phyloP scores from a whole-genome alignment of 2,113 vertebrate genomes.

The Gymnobelideus leadbeateri region DNA sequence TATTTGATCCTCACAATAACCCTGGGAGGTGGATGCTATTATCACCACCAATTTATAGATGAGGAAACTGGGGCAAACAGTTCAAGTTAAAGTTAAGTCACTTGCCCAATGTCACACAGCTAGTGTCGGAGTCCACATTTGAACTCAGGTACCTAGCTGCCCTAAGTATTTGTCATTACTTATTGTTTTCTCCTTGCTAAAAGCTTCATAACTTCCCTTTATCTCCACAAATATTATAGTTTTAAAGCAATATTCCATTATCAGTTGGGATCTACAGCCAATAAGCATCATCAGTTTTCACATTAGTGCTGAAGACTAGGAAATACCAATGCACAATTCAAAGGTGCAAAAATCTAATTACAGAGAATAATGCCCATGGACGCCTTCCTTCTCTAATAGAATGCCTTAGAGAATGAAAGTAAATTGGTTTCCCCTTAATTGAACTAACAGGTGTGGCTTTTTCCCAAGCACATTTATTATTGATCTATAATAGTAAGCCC shows the following conservation, averaged over 20 bases:
- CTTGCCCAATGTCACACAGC: not conserved
- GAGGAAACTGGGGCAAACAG: not conserved
- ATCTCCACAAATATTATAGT: slow-evolving; percentile 40
- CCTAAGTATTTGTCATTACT: not conserved
- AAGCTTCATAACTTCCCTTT: not conserved
- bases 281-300: slow-evolving; percentile 41
- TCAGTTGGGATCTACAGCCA: slow-evolving; percentile 13
- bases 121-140: not conserved
- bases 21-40: not conserved
- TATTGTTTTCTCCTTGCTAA: not conserved
- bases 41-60: not conserved
- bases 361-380: slow-evolving; percentile 67
- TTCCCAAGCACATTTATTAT: slow-evolving; percentile 53
- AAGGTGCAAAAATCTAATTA: slow-evolving; percentile 74
- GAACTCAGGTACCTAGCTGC: not conserved
- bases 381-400: slow-evolving; percentile 55
- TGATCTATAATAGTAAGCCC: not conserved
- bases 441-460: slow-evolving; percentile 49
- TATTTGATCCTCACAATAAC: not conserved
- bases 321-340: slow-evolving; percentile 67
- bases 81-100: not conserved
- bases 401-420: slow-evolving; percentile 69
- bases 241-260: slow-evolving; percentile 45
- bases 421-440: slow-evolving; percentile 70
- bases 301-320: slow-evolving; percentile 40